Base-by-base conservation (phyloP, 1,140 invertebrate genomes). In the Temnothorax longispinosus region DNA sequence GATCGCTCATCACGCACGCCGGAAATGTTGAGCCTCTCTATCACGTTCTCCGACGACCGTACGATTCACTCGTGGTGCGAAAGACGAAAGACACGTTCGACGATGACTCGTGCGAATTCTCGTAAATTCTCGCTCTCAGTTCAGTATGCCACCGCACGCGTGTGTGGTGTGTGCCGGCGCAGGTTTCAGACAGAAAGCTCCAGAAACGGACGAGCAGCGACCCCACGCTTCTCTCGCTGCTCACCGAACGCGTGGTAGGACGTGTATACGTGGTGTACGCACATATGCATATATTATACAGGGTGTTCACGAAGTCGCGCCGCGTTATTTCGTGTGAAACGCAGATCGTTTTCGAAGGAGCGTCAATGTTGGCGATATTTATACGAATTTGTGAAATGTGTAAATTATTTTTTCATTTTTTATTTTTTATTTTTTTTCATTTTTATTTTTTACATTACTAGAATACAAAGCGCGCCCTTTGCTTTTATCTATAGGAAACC, bases 181-280 rank as follows among this genome's bases (percentile, higher is more conserved):
- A 81, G 77, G 47, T 56, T 81, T 84, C 82, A 6, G 90, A 91
- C 78, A 6, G 90, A 91, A 91, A 82, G 90, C 88, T 91, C 90
- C 65, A 87, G 89, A 91, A 89, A 27, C 81, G 65, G 47, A 87
- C 89, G 62, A 47, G 77, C 47, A 90, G 87, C 90, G 90, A 44
- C 89, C 84, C 10, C 85, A 50, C 60, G 52, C 80, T 69, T 2
- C 38, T 4, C 38, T 6, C 38, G 71, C 74, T 38, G 27, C 21
- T 35, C 35, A 32, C n/a, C 41, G 44, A 67, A 52, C 50, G 50
- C 15, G 41, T 67, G 65, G 38, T 41, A 6, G 3, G 6, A 27
- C 27, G 32, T 65, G 32, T 35, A 3, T n/a, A 3, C 15, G 13
- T 41, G 15, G 18, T 65, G 10, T 10, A n/a, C 21, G 8, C 35